Conservation (phyloP, 2,113 vertebrate species). For the Zosterops pallidus region DNA sequence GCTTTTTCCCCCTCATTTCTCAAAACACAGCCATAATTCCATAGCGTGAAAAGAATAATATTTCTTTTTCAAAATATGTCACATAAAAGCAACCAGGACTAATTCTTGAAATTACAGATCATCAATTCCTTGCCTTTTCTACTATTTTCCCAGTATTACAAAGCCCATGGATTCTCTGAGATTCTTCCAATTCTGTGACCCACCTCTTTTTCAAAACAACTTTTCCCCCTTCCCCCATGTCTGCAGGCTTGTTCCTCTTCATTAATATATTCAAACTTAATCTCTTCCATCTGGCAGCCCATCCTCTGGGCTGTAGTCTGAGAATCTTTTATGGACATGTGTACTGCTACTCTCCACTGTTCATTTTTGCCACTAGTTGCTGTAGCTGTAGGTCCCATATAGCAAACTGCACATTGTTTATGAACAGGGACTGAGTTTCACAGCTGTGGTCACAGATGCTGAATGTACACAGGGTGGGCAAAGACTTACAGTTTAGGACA, state of each 20-base stretch:
- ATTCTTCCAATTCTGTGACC: conserved; percentile 14
- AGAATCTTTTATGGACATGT: background rate
- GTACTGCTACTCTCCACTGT: conserved; percentile 5
- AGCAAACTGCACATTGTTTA: background rate
- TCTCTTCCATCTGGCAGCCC: conserved; percentile 51
- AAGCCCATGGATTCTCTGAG: background rate
- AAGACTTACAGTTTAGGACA: background rate
- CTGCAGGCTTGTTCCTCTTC: conserved; percentile 39
- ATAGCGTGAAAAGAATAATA: background rate
- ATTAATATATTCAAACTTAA: conserved; percentile 52
- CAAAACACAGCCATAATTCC: background rate
- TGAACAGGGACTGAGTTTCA: background rate
- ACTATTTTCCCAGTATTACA: background rate
- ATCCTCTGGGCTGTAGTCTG: background rate
- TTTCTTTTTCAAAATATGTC: background rate
- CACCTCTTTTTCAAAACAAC: conserved; percentile 11
- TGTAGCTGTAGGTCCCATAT: background rate
- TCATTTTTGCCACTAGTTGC: background rate
- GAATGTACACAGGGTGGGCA: background rate
- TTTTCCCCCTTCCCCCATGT: conserved; percentile 12
- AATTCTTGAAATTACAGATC: background rate
- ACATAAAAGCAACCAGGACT: background rate
- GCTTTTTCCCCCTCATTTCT: background rate
- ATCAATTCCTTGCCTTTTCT: background rate
- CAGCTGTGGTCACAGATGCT: background rate